Evolutionary conservation across 2,888 invertebrate species (phyloP), one percentile per base, ranked within the genome.

Genomic region (Brenthis hecate): DNA sequence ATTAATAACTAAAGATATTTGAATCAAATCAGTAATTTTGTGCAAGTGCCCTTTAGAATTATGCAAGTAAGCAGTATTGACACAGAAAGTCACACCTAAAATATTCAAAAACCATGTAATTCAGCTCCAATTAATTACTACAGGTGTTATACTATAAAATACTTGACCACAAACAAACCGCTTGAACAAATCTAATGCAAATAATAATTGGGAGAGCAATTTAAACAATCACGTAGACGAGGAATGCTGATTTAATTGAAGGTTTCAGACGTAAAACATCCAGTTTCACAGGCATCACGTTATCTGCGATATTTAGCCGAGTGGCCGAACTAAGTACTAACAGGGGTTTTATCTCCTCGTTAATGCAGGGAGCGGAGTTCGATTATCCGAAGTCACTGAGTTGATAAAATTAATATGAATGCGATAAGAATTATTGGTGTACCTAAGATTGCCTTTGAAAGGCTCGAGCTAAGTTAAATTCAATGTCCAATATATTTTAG

Each of bases 241-340:
- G 67, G 69, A 73, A 71, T 72, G 72, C 62, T 62, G 70, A 70
- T 69, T 68, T 63, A 73, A 73, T 73, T 70, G 72, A 69, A 56
- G 63, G 56, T 72, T 71, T 71, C 70, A 65, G 72, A 74, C 69
- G 48, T 47, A 58, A 54, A 68, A 69, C 73, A 64, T 56, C 69
- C 67, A 51, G 71, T 64, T 66, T 61, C 53, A 63, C 68, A 70
- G 54, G 61, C 63, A 55, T 63, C 63, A 55, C 36, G 62, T 68
- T 73, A 73, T 71, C 73, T 66, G 19, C n/a, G 58, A 48, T 47
- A 55, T 67, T 23, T 36, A 62, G 67, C 48, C 28, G 48, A 43
- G 36, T 43, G 36, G 14, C 56, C 48, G 36, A 48, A 63, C 63
- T 67, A 61, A 61, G 56, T 50, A 54, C 28, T 66, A 55, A 55